Evolutionary conservation across 1,140 invertebrate genomes (phyloP), one percentile per base, ranked within the genome.

Genomic region (Tachypleus tridentatus): DNA sequence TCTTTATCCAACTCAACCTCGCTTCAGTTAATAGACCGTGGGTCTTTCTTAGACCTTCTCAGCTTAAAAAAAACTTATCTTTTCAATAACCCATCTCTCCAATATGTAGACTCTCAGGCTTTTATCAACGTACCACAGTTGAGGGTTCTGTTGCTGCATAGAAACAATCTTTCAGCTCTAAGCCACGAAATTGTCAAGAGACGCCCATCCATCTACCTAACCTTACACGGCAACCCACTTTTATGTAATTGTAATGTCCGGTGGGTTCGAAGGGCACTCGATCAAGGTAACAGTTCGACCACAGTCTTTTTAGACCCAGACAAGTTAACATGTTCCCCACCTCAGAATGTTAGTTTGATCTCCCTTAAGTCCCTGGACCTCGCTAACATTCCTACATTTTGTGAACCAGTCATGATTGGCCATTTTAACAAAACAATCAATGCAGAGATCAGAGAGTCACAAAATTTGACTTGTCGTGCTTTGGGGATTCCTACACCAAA

Each of bases 191-290:
- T 79, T 8, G 64, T 73, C 5, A 64, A 76, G 6, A 11, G 29
- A 7, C 75, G 74, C 47, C 62, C 67, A 54, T 29, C 29, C 29
- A 60, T 70, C 11, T 70, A 75, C 56, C 72, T 80, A 9, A 74
- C 75, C 57, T 65, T 80, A 0, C 74, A 78, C 58, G 73, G 76
- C n/a, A 81, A 81, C 65, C 77, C 77, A 9, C 70, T 81, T 4
- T 70, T 69, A 11, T 81, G 79, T 70, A 78, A 81, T 67, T 81
- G 79, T 67, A 80, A 80, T 70, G 71, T 74, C 47, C 71, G 73
- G 51, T 81, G 79, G 79, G 73, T 81, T 9, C 68, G 70, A 47
- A 62, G 75, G 8, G 56, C 60, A 51, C 6, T 67, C 62, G 57
- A 60, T 6, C 66, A 70, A 58, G 51, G 64, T 57, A 62, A 66